Conservation (phyloP, 2,113 vertebrate species). For the Carassius carassius region DNA sequence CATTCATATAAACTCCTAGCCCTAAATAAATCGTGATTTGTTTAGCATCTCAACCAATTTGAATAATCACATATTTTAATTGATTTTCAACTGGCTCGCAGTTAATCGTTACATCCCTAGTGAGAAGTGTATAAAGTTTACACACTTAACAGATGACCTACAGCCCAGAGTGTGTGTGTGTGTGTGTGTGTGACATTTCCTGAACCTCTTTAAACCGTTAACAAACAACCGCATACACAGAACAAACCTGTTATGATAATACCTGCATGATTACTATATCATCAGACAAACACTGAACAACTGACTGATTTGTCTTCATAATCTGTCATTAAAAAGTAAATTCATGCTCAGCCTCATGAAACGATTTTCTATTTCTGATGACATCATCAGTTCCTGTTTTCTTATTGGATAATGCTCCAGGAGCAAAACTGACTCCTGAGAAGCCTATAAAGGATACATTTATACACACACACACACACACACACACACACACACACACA, state of each 20-base stretch:
- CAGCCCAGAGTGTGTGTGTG: not conserved
- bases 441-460: too few relatives aligned
- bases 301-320: not conserved
- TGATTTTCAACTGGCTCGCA: too few relatives aligned
- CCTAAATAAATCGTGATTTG: too few relatives aligned
- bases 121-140: constrained; percentile 16
- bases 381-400: not conserved
- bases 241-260: not conserved
- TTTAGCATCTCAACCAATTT: too few relatives aligned
- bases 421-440: not conserved
- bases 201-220: not conserved
- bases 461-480: not conserved
- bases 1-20: too few relatives aligned
- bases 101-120: not conserved
- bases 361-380: not conserved
- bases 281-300: too few relatives aligned
- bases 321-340: not conserved
- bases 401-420: not conserved
- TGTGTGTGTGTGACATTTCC: not conserved
- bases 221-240: not conserved
- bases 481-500: not conserved
- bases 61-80: too few relatives aligned
- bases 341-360: not conserved
- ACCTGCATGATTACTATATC: not conserved
- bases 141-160: constrained; percentile 27